Evolutionary conservation across 2,113 vertebrate genomes (phyloP).

Genomic region (Physeter macrocephalus): DNA sequence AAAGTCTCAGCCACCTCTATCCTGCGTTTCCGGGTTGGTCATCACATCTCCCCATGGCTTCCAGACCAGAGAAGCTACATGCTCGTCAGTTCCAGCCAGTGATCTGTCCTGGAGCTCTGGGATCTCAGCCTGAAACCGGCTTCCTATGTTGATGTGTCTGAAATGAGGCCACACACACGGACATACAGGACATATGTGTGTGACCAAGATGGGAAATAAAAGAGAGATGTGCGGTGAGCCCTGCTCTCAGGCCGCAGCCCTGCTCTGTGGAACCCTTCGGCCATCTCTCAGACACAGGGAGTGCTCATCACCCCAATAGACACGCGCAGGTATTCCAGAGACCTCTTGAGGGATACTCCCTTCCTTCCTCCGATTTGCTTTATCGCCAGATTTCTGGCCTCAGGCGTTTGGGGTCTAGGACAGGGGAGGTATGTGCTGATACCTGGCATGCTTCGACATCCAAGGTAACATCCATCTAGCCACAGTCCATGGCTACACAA

Average conservation of each 20-base stretch:
- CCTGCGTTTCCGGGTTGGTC: slow-evolving; percentile 76
- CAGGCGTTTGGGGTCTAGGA: not conserved
- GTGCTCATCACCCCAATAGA: rapidly evolving
- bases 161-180: not conserved
- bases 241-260: not conserved
- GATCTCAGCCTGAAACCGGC: slow-evolving; percentile 83
- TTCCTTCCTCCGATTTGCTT: not conserved
- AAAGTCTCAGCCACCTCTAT: slow-evolving; percentile 64
- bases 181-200: rapidly evolving
- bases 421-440: not conserved
- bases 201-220: not conserved
- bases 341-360: not conserved
- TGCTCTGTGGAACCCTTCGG: not conserved
- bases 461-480: not conserved
- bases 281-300: too few species aligned
- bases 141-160: slow-evolving; percentile 85
- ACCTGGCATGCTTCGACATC: not conserved
- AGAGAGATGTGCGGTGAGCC: rapidly evolving
- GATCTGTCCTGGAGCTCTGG: slow-evolving; percentile 72
- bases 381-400: not conserved
- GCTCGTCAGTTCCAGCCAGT: slow-evolving; percentile 46
- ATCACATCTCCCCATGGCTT: slow-evolving; percentile 80
- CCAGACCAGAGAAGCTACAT: slow-evolving; percentile 81
- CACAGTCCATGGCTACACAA: rapidly evolving
- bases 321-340: rapidly evolving